These are phyloP conservation scores for Morpho deidamia DNA, from an alignment of 2,888 invertebrate genomes.

Conservation along the genomic window DNA sequence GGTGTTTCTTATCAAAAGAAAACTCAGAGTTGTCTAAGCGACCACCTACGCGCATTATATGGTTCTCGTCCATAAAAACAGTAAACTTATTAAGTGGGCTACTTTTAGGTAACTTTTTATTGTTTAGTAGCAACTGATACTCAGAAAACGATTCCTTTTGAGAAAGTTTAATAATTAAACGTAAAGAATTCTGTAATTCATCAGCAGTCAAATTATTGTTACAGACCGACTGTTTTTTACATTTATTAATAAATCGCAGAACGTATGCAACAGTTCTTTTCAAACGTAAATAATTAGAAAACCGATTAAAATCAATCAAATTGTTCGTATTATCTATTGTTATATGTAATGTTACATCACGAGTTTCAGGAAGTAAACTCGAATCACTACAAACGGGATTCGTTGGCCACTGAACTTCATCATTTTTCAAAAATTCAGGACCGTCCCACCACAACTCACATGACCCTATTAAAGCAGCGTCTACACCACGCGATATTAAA, in stretches of 20 bases:
- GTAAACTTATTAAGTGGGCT: slow-evolving; percentile 23
- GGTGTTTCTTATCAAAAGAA: slow-evolving; percentile 27
- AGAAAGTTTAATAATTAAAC: slow-evolving; percentile 14
- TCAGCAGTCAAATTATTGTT: not conserved
- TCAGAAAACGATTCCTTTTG: slow-evolving; percentile 27
- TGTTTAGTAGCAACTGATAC: slow-evolving; percentile 19
- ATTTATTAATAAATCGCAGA: slow-evolving; percentile 21
- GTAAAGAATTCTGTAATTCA: slow-evolving; percentile 17
- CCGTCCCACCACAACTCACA: slow-evolving; percentile 1
- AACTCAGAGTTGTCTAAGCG: slow-evolving; percentile 22
- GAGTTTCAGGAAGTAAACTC: not conserved
- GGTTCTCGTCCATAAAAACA: slow-evolving; percentile 22
- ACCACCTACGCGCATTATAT: slow-evolving; percentile 29
- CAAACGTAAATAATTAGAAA: slow-evolving; percentile 18
- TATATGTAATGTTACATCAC: not conserved
- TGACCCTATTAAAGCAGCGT: slow-evolving; percentile 4
- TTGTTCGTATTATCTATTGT: not conserved
- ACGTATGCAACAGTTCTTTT: slow-evolving; percentile 19
- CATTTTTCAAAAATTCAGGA: too few relatives aligned
- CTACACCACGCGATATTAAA: slow-evolving; percentile 19
- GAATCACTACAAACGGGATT: not conserved
- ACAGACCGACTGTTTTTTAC: slow-evolving; percentile 1
- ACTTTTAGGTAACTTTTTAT: slow-evolving; percentile 13
- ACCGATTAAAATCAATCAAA: slow-evolving; percentile 16
- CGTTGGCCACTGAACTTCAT: slow-evolving; percentile 8